Percentiles rank a stretch among this genome's conserved stretches.
Evolutionary conservation across 2,888 invertebrate species (phyloP).

Genomic region (Rhogogaster chlorosoma): DNA sequence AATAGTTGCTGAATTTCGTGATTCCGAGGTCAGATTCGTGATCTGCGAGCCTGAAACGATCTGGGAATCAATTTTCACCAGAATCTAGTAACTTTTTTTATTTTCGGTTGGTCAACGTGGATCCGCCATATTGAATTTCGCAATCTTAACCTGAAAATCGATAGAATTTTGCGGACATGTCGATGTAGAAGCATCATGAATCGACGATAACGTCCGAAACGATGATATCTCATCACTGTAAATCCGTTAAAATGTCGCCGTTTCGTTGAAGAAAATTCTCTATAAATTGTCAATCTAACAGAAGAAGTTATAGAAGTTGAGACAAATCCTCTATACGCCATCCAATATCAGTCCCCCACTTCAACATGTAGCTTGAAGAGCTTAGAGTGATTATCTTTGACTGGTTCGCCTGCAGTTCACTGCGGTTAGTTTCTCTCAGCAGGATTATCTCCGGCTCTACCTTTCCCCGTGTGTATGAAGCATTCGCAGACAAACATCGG

Average conservation of each 20-base stretch:
- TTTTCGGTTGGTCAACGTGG: neutral
- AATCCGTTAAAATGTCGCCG: neutral
- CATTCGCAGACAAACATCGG: neutral
- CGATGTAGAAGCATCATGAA: neutral
- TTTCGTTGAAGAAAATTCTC: neutral
- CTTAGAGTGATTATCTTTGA: slow-evolving; percentile 74
- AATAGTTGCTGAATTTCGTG: neutral
- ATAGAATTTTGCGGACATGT: neutral
- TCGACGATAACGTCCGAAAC: neutral
- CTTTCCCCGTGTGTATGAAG: neutral
- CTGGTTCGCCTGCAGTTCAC: slow-evolving; percentile 67
- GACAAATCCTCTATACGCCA: slow-evolving; percentile 28
- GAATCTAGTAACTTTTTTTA: neutral
- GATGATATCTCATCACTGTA: neutral
- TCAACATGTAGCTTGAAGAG: slow-evolving; percentile 48
- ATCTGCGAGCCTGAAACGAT: neutral
- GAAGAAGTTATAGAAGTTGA: slow-evolving; percentile 40
- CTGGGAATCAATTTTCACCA: neutral
- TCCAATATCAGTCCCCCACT: slow-evolving; percentile 20
- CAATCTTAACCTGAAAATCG: neutral
- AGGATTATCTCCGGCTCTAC: slow-evolving; percentile 69
- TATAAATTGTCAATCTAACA: neutral
- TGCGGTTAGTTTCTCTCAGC: slow-evolving; percentile 67
- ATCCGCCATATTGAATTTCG: neutral
- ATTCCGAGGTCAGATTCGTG: neutral